Evolutionary conservation across 2,113 vertebrate species (phyloP).

Genomic region (Podilymbus podiceps): DNA sequence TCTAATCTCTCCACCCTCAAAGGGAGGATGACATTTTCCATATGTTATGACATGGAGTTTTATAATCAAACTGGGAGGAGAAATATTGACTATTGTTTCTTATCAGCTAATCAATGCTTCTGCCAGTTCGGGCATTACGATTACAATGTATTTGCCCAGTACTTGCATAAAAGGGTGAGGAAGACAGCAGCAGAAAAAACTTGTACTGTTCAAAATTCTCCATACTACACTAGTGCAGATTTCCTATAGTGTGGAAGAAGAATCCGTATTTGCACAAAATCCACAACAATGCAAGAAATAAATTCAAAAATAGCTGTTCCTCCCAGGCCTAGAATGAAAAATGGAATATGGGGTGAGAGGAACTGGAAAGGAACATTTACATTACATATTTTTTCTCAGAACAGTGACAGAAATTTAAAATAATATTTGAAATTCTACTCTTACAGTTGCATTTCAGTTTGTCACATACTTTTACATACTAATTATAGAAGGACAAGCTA

Average conservation of each 20-base stretch:
- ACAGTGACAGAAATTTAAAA: slow-evolving; percentile 2
- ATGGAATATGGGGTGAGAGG: not conserved
- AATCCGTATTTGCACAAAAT: not conserved
- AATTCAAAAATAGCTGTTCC: not conserved
- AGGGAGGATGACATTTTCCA: not conserved
- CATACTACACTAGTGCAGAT: not conserved
- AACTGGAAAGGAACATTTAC: not conserved
- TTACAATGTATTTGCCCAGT: not conserved
- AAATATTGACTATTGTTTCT: not conserved
- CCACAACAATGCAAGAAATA: not conserved
- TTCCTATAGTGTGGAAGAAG: not conserved
- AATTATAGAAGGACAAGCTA: not conserved
- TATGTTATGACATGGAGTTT: not conserved
- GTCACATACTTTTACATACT: not conserved
- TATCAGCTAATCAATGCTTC: not conserved
- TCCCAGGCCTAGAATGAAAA: not conserved
- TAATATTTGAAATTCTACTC: not conserved
- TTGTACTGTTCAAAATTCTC: not conserved
- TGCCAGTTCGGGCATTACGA: not conserved
- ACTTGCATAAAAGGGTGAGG: not conserved
- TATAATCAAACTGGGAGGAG: not conserved
- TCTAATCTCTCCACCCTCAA: not conserved
- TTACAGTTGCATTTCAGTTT: not conserved
- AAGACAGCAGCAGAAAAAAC: not conserved
- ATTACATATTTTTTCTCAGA: not conserved